Conservation (phyloP, 2,797 vertebrate species). For the Buceros bicornis region DNA sequence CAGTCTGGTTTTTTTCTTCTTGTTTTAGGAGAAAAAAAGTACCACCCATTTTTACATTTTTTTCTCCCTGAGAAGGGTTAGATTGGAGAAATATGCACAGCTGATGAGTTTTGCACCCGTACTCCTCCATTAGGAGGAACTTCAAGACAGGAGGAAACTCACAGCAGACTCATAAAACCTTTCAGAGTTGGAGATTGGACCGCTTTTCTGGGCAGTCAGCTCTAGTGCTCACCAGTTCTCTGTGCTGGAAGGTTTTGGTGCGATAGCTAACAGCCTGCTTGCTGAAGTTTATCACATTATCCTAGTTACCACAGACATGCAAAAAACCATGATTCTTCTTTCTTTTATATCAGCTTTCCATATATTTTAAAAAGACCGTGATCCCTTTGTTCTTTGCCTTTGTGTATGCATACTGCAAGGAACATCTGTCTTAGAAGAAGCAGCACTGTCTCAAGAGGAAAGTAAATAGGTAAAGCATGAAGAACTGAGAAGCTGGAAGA, state of each 20-base stretch:
- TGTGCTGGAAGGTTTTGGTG: not conserved
- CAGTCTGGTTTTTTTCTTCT: not conserved
- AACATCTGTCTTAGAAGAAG: not conserved
- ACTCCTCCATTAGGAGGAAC: not conserved
- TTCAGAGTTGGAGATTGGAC: fast-evolving
- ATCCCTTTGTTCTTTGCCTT: not conserved
- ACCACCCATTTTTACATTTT: not conserved
- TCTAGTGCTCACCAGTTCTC: not conserved
- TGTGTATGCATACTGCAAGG: not conserved
- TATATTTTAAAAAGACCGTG: not conserved
- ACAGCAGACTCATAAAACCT: not conserved
- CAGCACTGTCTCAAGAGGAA: not conserved
- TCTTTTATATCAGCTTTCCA: not conserved
- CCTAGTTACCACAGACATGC: not conserved
- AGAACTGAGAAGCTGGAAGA: not conserved
- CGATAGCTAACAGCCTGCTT: not conserved
- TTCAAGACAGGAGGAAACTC: not conserved
- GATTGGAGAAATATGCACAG: not conserved
- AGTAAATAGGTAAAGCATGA: not conserved
- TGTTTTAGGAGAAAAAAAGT: not conserved
- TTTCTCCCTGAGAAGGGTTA: not conserved
- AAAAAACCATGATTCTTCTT: not conserved
- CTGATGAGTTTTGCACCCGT: not conserved
- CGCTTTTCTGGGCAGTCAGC: not conserved
- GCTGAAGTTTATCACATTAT: not conserved